Evolutionary conservation across 2,113 vertebrate genomes (phyloP).

Genomic region (Heloderma charlesbogerti): DNA sequence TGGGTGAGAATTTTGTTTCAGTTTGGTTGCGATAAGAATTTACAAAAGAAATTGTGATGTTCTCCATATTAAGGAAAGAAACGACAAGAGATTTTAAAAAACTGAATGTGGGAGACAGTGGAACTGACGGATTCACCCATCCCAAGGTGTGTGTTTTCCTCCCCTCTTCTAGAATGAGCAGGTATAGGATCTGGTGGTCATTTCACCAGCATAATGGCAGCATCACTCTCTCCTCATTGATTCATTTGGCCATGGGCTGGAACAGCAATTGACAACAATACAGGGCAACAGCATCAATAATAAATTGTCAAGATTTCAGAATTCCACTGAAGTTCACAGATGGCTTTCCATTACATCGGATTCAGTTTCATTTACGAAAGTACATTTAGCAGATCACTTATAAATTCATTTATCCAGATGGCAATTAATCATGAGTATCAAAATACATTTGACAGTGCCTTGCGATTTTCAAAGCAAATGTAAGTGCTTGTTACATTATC

Average conservation of each 20-base stretch:
- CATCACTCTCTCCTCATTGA: not conserved
- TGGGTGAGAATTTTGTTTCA: too few species aligned
- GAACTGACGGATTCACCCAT: too few species aligned
- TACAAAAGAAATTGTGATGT: too few species aligned
- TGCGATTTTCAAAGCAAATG: not conserved
- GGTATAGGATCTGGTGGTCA: not conserved
- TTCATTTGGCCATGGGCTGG: not conserved
- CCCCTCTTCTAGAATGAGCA: too few species aligned
- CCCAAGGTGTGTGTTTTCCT: too few species aligned
- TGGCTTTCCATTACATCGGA: not conserved
- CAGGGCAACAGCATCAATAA: not conserved
- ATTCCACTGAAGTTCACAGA: not conserved
- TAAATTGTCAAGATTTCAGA: not conserved
- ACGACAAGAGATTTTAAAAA: too few species aligned
- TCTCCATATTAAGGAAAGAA: too few species aligned
- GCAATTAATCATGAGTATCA: constrained; percentile 10
- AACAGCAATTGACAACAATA: not conserved
- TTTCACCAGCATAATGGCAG: not conserved
- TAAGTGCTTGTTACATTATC: not conserved
- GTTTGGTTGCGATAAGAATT: too few species aligned
- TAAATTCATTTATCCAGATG: constrained; percentile 3
- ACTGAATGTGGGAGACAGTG: too few species aligned
- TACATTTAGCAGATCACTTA: constrained; percentile 3
- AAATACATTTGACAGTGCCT: constrained; percentile 14
- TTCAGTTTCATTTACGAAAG: constrained; percentile 1